Base-by-base conservation (phyloP, 2,888 invertebrate genomes). In the Clistopyga incitator region DNA sequence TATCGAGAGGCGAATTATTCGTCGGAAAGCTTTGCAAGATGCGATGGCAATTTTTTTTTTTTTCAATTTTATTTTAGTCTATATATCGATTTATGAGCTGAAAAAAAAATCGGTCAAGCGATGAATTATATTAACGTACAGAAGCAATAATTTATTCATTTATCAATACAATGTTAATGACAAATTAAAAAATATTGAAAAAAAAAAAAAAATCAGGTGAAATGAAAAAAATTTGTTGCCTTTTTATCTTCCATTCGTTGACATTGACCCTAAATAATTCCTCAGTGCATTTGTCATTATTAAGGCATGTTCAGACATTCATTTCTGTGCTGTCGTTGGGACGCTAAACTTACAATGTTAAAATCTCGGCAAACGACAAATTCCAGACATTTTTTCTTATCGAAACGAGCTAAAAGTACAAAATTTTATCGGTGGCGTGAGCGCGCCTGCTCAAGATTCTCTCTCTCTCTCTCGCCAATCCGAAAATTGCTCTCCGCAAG, bases 401-500 rank as follows among this genome's bases (percentile, higher is more conserved):
- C 59, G 34, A 61, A 61, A 61, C 59, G 59, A 61, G 4, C 56
- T 11, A 25, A 25, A 15, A 59, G 29, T 25, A n/a, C 34, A 25
- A 13, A 56, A 34, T 61, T 61, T 34, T 61, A 61, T n/a, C 59
- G 59, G 34, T 61, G 59, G n/a, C 59, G 8, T 34, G 34, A 61
- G 59, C 59, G 10, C 2, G 15, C 4, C 59, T 59, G 29, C 29
- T 18, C 59, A 6, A 29, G 29, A 59, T 29, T 29, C 29, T 29
- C 4, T 29, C 29, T 29, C 29, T 29, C 29, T 29, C 29, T 29
- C 20, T 38, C 38, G 23, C 20, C 38, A 42, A 65, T 23, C 23
- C 64, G 64, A 65, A 65, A 61, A 65, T 65, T 42, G 64, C 42
- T 13, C 64, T 65, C 64, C 20, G 4, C 20, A 38, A 65, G 64